These are phyloP conservation scores for Drosophila ananassae DNA, from an alignment of 1,140 invertebrate genomes.

Conservation along the genomic window DNA sequence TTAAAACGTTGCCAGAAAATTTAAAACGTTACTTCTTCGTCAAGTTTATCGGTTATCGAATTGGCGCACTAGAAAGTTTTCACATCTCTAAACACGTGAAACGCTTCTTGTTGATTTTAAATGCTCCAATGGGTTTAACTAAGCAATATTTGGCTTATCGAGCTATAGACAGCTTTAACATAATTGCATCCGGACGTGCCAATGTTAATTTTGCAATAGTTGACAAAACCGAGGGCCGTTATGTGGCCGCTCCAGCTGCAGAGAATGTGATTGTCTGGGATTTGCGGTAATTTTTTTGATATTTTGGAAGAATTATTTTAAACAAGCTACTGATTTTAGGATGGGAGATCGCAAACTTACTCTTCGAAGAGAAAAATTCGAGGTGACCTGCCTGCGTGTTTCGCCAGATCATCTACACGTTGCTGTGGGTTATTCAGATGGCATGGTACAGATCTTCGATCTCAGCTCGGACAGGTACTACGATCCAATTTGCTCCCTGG, in stretches of 20 bases:
- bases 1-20: not conserved
- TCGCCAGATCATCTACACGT: constrained; percentile 90
- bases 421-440: constrained; percentile 96
- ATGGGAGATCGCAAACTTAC: constrained; percentile 93
- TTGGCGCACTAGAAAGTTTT: not conserved
- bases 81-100: constrained; percentile 62
- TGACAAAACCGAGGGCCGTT: constrained; percentile 91
- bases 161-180: constrained; percentile 92
- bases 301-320: not conserved
- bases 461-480: constrained; percentile 86
- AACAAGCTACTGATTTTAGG: constrained; percentile 65
- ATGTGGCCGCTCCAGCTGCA: constrained; percentile 94
- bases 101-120: constrained; percentile 31
- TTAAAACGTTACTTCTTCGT: not conserved
- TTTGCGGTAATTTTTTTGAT: constrained; percentile 84
- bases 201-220: constrained; percentile 92
- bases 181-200: constrained; percentile 91
- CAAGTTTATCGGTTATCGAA: constrained; percentile 19
- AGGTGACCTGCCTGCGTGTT: constrained; percentile 89
- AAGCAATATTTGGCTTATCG: constrained; percentile 97
- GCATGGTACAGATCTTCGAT: constrained; percentile 93
- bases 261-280: constrained; percentile 98
- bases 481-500: constrained; percentile 88
- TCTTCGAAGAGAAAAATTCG: constrained; percentile 90
- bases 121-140: constrained; percentile 93